Conservation (phyloP, 1,140 invertebrate genomes). For the Panagrolaimus sp. region DNA sequence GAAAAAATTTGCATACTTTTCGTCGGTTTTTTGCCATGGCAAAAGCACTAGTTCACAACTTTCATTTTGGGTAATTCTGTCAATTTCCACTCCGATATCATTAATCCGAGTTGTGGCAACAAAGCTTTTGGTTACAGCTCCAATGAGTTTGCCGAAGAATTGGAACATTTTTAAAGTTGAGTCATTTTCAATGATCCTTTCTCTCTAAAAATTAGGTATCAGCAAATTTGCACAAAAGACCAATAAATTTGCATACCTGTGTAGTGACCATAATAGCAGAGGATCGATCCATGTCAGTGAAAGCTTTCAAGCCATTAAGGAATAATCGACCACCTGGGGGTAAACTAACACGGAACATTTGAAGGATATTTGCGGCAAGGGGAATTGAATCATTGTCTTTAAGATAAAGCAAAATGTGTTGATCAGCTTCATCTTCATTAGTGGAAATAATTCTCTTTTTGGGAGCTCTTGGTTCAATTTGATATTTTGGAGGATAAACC, state of each 20-base stretch:
- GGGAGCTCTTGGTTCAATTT: constrained; percentile 7
- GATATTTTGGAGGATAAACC: constrained; percentile 24
- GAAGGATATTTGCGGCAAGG: not conserved
- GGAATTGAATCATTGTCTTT: constrained; percentile 22
- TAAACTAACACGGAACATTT: constrained; percentile 13
- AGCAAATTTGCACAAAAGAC: not conserved
- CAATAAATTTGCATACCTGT: not conserved
- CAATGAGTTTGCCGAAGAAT: constrained; percentile 20
- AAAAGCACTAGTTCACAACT: constrained; percentile 12
- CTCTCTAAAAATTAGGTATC: not conserved
- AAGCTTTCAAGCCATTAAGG: constrained; percentile 16
- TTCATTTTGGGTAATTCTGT: constrained; percentile 12
- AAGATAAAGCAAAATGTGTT: constrained; percentile 17
- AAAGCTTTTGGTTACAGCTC: constrained; percentile 10
- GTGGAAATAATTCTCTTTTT: too few relatives aligned
- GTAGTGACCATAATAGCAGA: constrained; percentile 20
- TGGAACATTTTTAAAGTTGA: constrained; percentile 8
- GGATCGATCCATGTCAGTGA: constrained; percentile 13
- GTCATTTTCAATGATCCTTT: constrained; percentile 15
- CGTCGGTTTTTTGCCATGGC: constrained; percentile 18
- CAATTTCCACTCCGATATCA: constrained; percentile 15
- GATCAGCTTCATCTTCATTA: not conserved
- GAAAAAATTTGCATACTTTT: constrained; percentile 1
- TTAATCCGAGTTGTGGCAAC: constrained; percentile 7
- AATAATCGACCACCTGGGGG: not conserved